Evolutionary conservation across 2,113 vertebrate genomes (phyloP), one percentile per base, ranked within the genome.

Genomic region (Hypocryptadius cinnamomeus): DNA sequence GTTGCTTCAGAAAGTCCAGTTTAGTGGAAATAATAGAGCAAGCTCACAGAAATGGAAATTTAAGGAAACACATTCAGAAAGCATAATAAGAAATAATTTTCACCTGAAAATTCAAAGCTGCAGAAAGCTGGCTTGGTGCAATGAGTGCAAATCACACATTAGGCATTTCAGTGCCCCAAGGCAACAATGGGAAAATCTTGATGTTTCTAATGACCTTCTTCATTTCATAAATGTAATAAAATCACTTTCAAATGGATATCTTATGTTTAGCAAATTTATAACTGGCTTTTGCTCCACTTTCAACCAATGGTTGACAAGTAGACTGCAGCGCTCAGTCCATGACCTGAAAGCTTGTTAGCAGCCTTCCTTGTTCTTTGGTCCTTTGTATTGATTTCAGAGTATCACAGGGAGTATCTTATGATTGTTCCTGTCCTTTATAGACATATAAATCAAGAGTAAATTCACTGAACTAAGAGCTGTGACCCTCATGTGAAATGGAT

Each of bases 351-450:
- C 88, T 92, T 94, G 94, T 92, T 95, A 96, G 87, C 89, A 94
- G 92, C 68, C 72, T 90, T 60, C 90, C 93, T 76, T 81, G 92
- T 94, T 93, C 79, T 96, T 85, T 93, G 70, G 77, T 69, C 92
- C 83, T 92, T 91, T 90, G 77, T 94, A 95, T 94, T 96, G 93
- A 97, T 96, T 93, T 90, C 87, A 94, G 86, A 81, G 87, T 95
- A 91, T 94, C 91, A 93, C 76, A 59, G 94, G 72, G 95, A 93
- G 93, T 93, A 89, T 90, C 92, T 86, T 72, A 68, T 89, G 94
- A 96, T 95, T 96, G 94, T 92, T 91, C 85, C 86, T 86, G 63
- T 87, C 93, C 89, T 96, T 96, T 95, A 90, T 76, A 95, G 90
- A 91, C 85, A 65, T 74, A 95, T 88, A 95, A 96, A 96, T 94